Base-by-base conservation (phyloP, 2,888 invertebrate species). In the Liodrosophila aerea region DNA sequence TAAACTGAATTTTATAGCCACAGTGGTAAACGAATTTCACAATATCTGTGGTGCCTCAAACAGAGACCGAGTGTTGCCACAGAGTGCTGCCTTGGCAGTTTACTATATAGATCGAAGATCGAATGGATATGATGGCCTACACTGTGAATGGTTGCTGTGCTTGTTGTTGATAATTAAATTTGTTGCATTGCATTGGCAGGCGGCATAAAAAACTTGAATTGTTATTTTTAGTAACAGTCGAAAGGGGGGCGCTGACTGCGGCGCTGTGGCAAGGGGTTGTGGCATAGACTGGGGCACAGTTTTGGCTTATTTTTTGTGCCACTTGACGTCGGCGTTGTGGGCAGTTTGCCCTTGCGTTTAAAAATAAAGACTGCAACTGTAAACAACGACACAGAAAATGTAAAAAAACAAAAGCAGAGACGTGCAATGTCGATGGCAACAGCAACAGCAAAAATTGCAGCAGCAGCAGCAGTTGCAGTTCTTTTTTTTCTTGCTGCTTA, bases 301-400 rank as follows among this genome's bases (percentile, higher is more conserved):
- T 57, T 52, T 22, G 22, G 43, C 43, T 7, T 30, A n/a, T 30
- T 40, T 16, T 22, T 43, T 52, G 53, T 75, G 63, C 80, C 81
- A 78, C 81, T 63, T 64, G 72, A 71, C 60, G 53, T 31, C 34
- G 44, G 15, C 45, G 52, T 50, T 63, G 84, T 78, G 73, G 77
- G 84, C 84, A 85, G 81, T 63, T 76, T 83, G 77, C 86, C 77
- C 77, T 77, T 77, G 76, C 64, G 56, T 78, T 85, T 85, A 85
- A 82, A 77, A 77, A 77, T 77, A 77, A 4, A 82, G 65, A 66
- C 71, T 58, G 66, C 66, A 71, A 71, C 72, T 71, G 76, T 71
- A 65, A 82, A 85, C 83, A 56, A 45, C 65, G 61, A 41, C 3
- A 22, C 3, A 22, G 3, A 22, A 22, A 22, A n/a, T n/a, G n/a